Conservation (phyloP, 2,797 vertebrate species). For the Silurus lanzhouensis region DNA sequence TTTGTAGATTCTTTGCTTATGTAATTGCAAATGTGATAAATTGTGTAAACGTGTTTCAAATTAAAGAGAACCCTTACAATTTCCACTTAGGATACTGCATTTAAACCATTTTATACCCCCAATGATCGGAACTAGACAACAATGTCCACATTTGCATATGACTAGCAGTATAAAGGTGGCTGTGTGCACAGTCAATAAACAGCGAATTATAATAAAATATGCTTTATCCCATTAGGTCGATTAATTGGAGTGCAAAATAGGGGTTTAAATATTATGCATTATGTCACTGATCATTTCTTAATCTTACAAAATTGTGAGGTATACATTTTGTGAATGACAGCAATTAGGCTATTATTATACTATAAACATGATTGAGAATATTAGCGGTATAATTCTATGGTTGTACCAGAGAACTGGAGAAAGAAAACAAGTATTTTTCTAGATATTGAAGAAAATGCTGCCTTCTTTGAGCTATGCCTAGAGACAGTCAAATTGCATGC, state of each 20-base stretch:
- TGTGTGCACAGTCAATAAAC: slow-evolving; percentile 15
- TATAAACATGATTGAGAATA: not conserved
- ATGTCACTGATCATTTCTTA: not conserved
- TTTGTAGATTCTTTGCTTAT: not conserved
- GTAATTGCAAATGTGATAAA: not conserved
- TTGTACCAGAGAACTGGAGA: not conserved
- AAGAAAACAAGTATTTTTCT: not conserved
- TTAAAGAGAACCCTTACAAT: not conserved
- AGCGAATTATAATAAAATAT: not conserved
- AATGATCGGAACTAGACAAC: not conserved
- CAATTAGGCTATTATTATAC: not conserved
- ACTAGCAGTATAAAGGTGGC: not conserved
- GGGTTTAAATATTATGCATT: not conserved
- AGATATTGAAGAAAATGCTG: not conserved
- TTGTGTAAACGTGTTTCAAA: not conserved
- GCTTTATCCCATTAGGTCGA: not conserved
- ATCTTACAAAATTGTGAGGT: not conserved
- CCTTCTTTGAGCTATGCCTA: not conserved
- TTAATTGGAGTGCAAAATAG: not conserved
- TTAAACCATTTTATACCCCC: not conserved
- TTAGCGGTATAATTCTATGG: not conserved
- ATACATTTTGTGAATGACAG: not conserved
- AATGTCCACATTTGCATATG: slow-evolving; percentile 5
- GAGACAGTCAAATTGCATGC: not conserved
- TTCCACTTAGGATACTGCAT: not conserved